These are phyloP conservation scores for Thalassoma bifasciatum DNA, from an alignment of 2,113 vertebrate genomes.

Conservation along the genomic window DNA sequence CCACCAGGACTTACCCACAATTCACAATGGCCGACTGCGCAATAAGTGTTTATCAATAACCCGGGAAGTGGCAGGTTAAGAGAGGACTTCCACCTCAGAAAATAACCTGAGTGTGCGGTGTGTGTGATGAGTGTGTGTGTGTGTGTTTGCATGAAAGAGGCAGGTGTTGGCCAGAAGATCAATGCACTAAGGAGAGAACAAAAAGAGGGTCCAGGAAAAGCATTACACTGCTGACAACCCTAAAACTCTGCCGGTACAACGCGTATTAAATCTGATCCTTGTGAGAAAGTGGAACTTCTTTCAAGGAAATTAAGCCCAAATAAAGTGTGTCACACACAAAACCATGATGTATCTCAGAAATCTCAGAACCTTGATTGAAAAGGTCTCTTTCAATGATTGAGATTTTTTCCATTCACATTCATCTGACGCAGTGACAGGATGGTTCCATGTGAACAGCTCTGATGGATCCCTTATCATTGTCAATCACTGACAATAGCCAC, in stretches of 20 bases:
- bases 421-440: not conserved
- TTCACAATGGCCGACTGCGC: constrained; percentile 72
- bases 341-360: too few species aligned
- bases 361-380: not conserved
- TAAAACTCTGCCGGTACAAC: too few species aligned
- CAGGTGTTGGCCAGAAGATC: not conserved
- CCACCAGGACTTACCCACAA: constrained; percentile 76
- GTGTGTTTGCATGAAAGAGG: not conserved
- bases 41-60: constrained; percentile 81
- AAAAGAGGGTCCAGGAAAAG: too few species aligned
- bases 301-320: too few species aligned
- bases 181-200: not conserved
- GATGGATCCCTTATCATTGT: not conserved
- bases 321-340: too few species aligned
- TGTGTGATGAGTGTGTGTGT: not conserved
- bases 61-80: constrained; percentile 48
- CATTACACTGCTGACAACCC: too few species aligned
- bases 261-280: too few species aligned
- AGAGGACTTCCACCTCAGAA: constrained; percentile 57
- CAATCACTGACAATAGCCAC: constrained; percentile 3
- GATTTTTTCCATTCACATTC: not conserved
- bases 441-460: not conserved
- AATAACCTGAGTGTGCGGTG: constrained; percentile 11
- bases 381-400: not conserved
- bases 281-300: too few species aligned